Percentiles rank a stretch among this genome's conserved stretches.
phyloP scores from a whole-genome alignment of 2,797 vertebrate species.

The Mycteria americana region DNA sequence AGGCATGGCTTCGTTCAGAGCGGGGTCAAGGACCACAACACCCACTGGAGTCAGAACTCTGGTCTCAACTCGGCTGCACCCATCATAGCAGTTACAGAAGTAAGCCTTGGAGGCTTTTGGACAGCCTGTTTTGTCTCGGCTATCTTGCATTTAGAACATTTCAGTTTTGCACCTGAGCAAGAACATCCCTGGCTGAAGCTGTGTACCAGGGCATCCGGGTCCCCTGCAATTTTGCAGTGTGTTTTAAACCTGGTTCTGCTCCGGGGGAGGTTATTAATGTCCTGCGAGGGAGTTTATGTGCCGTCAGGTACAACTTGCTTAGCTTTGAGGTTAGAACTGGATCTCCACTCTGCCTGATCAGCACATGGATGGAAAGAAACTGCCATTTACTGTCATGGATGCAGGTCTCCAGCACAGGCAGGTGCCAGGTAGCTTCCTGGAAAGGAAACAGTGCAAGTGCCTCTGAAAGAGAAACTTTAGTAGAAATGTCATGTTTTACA shows the following conservation, averaged over 20 bases:
- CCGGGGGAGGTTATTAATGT: background rate
- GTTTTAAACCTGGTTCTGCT: background rate
- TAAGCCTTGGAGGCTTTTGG: background rate
- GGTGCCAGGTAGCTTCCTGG: background rate
- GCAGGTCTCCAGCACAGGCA: background rate
- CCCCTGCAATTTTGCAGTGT: background rate
- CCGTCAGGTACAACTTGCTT: background rate
- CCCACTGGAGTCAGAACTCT: background rate
- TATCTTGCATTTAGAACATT: background rate
- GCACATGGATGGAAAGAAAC: background rate
- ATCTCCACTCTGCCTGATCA: background rate
- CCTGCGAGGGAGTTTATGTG: background rate
- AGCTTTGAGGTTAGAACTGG: background rate
- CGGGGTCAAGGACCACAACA: background rate
- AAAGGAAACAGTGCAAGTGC: background rate
- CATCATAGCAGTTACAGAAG: background rate
- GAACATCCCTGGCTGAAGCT: background rate
- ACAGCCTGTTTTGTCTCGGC: background rate
- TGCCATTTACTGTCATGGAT: background rate
- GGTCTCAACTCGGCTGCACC: background rate
- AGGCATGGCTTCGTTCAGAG: background rate
- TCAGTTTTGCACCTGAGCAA: background rate
- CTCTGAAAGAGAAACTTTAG: background rate
- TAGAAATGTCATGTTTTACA: background rate
- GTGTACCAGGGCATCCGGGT: too few species aligned